These are phyloP conservation scores for Clarias laeviceps DNA, from an alignment of 2,797 vertebrate species.

Conservation along the genomic window DNA sequence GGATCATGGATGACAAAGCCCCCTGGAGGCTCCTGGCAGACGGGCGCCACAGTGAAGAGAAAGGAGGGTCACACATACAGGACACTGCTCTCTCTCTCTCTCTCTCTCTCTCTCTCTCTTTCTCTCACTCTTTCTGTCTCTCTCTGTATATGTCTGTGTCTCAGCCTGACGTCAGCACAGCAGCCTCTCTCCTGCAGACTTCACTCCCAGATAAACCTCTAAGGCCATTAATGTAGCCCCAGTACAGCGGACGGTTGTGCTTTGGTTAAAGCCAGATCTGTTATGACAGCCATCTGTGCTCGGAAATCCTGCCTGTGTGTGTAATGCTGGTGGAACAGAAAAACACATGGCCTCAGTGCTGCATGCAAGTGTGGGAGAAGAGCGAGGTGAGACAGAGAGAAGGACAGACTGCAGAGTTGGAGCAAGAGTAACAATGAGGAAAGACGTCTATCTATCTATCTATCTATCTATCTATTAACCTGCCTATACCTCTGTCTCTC, in stretches of 20 bases:
- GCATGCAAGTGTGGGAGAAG: not conserved
- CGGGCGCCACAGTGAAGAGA: conserved; percentile 32
- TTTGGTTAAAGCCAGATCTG: conserved; percentile 19
- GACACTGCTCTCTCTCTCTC: conserved; percentile 9
- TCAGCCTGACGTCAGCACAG: conserved; percentile 20
- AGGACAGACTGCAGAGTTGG: not conserved
- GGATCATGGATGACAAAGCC: conserved; percentile 39
- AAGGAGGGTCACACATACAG: conserved; percentile 36
- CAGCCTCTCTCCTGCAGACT: conserved; percentile 9
- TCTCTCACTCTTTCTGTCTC: not conserved
- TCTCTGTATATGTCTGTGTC: not conserved
- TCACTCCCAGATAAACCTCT: conserved; percentile 3
- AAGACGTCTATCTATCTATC: not conserved
- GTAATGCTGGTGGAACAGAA: conserved; percentile 28
- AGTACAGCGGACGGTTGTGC: not conserved
- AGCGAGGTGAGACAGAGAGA: conserved; percentile 19
- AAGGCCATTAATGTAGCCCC: conserved; percentile 11
- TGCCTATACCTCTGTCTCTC: no score
- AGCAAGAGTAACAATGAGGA: conserved; percentile 5
- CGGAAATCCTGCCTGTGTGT: conserved; percentile 20
- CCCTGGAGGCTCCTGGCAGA: conserved; percentile 34
- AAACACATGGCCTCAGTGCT: conserved; percentile 27
- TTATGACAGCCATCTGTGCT: conserved; percentile 30
- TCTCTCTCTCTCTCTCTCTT: conserved; percentile 3
- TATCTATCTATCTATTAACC: not conserved